Evolutionary conservation across 53 echinoderm and acorn worm species (phyloP), one percentile per base, ranked within the genome.

Genomic region (Astropecten irregularis): DNA sequence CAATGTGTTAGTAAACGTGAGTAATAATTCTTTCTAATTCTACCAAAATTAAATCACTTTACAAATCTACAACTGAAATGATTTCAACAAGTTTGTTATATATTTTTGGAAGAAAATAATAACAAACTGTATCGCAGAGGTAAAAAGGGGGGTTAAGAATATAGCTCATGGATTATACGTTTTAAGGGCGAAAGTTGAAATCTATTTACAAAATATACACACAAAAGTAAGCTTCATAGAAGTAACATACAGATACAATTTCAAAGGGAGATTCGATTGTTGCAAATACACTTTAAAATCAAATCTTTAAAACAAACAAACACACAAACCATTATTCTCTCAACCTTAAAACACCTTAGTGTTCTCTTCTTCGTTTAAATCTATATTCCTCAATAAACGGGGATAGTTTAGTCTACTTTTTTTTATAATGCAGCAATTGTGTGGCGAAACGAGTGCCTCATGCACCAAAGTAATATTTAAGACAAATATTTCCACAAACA

Each of bases 401-500:
- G 40, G 76, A 21, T 9, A 57, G 23, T 29, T 23, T 33, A 22
- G 20, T 73, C 74, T 73, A 73, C 76, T 29, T 40, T 76, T n/a
- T 26, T 76, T 57, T 40, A 76, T 76, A 76, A 76, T 76, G 76
- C 76, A 76, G 76, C 76, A 76, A 76, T 76, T 76, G 39, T 40
- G 76, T 76, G 76, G 76, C 76, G 76, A 76, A 76, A 40, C 36
- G 40, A 59, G 76, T 27, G 76, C 59, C 76, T 76, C 76, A 58
- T 26, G 76, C 76, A 76, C 76, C 76, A 76, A 72, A 76, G 40
- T 39, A 57, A 76, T 39, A 58, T 16, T 22, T 57, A 36, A 76
- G 40, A 76, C 76, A 40, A 42, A 66, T 22, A 73, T 59, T 40
- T 57, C 40, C 46, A 59, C 44, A 15, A 23, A 18, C 3, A 51